Evolutionary conservation across 2,113 vertebrate genomes (phyloP), one percentile per base, ranked within the genome.

Genomic region (Chaetorhynchus papuensis): DNA sequence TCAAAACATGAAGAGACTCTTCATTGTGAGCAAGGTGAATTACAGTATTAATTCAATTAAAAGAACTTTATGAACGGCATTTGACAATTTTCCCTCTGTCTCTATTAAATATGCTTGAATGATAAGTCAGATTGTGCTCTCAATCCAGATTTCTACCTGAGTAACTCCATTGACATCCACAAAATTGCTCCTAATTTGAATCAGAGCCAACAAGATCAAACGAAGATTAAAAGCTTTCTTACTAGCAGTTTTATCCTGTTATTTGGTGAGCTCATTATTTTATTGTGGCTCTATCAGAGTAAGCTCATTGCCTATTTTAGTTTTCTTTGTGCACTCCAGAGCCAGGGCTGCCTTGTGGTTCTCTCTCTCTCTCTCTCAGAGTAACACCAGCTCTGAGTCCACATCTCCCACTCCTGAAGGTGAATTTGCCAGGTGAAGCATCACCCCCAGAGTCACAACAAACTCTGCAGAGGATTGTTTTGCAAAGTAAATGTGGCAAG

Each of bases 141-240:
- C 82, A 83, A 52, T 83, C 87, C 75, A 90, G 70, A 80, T 85
- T 96, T 87, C 77, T 93, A 94, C 84, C 89, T 93, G 84, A 91
- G 65, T 90, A 88, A 54, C 65, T 96, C 63, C 75, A 85, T 9
- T 91, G 94, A 54, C 59, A 86, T 88, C 78, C 59, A 77, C 70
- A 42, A 96, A 93, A 91, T 95, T 83, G 49, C 59, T 86, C 23
- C 68, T 93, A 77, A 87, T 92, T 95, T 93, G 50, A 76, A 85
- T 83, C 17, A 44, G 18, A 89, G 64, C 37, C 80, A 83, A 81
- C 41, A 74, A 95, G 88, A 89, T 72, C 57, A 88, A 94, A 91
- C 2, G 10, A 88, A 86, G 79, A 93, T 95, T 86, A 86, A 92
- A 95, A 90, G 42, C 64, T 88, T 57, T 96, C 76, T 81, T 56